phyloP scores from a whole-genome alignment of 2,113 vertebrate genomes.

The Uropsilus gracilis region DNA sequence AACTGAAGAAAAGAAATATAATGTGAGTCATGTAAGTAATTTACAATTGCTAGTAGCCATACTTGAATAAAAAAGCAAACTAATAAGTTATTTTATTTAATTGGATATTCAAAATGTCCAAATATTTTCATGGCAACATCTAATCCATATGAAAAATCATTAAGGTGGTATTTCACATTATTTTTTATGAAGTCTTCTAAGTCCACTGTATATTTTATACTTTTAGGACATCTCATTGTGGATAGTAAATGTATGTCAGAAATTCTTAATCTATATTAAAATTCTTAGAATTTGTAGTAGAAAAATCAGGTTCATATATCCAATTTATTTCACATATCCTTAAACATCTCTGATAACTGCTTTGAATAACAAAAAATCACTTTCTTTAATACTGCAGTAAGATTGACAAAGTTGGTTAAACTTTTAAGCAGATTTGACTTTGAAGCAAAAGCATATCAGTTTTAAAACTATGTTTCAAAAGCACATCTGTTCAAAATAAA shows the following conservation, averaged over 20 bases:
- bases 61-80: not conserved
- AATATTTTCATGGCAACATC: not conserved
- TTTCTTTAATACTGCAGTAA: not conserved
- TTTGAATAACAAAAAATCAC: not conserved
- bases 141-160: not conserved
- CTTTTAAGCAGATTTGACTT: not conserved
- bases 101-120: not conserved
- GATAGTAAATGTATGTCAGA: not conserved
- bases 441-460: not conserved
- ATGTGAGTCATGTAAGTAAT: not conserved
- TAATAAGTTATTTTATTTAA: not conserved
- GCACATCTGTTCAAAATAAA: not conserved
- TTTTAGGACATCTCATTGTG: not conserved
- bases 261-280: not conserved
- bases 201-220: not conserved
- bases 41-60: not conserved
- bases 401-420: not conserved
- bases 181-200: not conserved
- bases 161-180: not conserved
- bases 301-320: not conserved
- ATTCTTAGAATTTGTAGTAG: not conserved
- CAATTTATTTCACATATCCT: not conserved
- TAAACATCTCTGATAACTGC: not conserved
- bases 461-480: constrained; percentile 11
- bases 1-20: not conserved